These are phyloP conservation scores for Heliornis fulica DNA, from an alignment of 2,113 vertebrate species.

Conservation along the genomic window DNA sequence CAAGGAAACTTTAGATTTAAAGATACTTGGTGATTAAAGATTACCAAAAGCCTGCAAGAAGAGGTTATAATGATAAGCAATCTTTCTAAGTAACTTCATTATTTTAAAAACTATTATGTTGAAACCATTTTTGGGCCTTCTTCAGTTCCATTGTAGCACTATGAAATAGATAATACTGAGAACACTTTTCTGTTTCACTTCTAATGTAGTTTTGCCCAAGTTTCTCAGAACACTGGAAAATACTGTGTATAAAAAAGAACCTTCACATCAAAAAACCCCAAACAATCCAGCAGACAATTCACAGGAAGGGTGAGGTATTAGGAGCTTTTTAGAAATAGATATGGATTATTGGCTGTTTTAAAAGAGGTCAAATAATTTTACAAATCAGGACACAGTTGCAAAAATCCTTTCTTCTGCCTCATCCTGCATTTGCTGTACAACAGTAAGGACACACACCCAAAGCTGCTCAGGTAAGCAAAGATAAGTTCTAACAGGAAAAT, in stretches of 20 bases:
- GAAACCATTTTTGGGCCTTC: neutral
- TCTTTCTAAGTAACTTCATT: neutral
- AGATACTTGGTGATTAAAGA: neutral
- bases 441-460: accelerated
- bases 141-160: neutral
- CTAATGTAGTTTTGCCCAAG: neutral
- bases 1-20: neutral
- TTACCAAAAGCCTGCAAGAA: neutral
- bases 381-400: neutral
- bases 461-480: neutral
- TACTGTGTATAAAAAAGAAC: neutral
- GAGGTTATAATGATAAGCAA: neutral
- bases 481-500: neutral
- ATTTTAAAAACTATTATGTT: neutral
- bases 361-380: neutral
- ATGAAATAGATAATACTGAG: neutral
- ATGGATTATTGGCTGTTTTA: neutral
- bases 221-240: neutral
- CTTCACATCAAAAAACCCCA: neutral
- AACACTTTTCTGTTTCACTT: neutral
- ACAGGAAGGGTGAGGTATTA: neutral
- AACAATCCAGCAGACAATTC: neutral
- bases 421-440: neutral
- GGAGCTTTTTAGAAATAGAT: neutral
- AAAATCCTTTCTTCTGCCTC: neutral